Evolutionary conservation across 2,797 vertebrate genomes (phyloP).

Genomic region (Pogoniulus pusillus): DNA sequence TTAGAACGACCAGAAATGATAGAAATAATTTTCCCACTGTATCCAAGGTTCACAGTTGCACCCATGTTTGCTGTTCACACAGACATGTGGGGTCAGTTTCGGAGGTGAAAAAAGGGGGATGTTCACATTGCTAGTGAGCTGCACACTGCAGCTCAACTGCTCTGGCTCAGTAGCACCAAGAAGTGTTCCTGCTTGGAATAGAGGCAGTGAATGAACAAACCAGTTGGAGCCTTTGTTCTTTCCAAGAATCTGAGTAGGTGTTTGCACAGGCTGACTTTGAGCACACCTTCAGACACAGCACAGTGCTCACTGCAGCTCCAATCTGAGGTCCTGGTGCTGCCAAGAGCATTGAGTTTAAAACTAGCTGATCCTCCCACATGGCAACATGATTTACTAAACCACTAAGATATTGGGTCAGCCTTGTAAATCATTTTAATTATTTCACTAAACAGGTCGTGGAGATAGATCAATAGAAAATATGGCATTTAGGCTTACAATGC

Average conservation of each 20-base stretch:
- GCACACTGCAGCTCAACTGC: not conserved
- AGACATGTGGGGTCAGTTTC: not conserved
- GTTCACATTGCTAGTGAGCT: not conserved
- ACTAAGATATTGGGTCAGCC: slow-evolving; percentile 60
- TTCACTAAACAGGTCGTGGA: slow-evolving; percentile 67
- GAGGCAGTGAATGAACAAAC: not conserved
- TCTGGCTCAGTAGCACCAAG: not conserved
- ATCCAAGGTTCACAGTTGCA: not conserved
- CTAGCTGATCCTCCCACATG: not conserved
- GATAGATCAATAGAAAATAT: slow-evolving; percentile 68
- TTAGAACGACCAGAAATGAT: not conserved
- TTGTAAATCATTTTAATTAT: slow-evolving; percentile 68
- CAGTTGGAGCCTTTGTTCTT: not conserved
- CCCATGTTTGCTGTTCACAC: not conserved
- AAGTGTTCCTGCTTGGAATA: not conserved
- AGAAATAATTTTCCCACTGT: not conserved
- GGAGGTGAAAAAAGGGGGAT: fast-evolving
- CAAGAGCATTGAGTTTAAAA: not conserved
- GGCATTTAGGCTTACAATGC: slow-evolving; percentile 50
- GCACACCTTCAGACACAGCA: not conserved
- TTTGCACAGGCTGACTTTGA: fast-evolving
- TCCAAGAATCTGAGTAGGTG: fast-evolving
- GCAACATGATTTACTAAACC: slow-evolving; percentile 63
- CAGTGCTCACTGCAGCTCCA: fast-evolving
- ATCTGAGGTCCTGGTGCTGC: not conserved